These are phyloP conservation scores for Gari tellinella DNA, from an alignment of 2,888 invertebrate genomes.

Conservation along the genomic window DNA sequence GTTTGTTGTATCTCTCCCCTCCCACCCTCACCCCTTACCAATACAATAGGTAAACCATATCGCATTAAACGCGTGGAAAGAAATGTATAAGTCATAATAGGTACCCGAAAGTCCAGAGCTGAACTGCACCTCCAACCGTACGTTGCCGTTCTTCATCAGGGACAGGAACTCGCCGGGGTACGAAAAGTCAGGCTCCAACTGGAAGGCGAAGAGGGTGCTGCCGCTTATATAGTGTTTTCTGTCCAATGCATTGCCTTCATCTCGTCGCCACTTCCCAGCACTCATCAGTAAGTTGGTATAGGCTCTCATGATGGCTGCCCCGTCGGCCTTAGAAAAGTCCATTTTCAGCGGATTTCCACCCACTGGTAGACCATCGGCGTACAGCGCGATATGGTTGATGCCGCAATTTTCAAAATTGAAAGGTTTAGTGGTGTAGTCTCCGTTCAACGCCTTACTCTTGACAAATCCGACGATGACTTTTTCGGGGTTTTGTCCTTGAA, in stretches of 20 bases:
- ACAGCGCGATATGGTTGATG: conserved; percentile 23
- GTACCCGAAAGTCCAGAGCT: conserved; percentile 21
- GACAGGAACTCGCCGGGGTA: conserved; percentile 38
- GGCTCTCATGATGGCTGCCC: conserved; percentile 24
- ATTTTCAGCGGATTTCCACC: conserved; percentile 30
- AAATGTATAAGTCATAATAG: too few relatives aligned
- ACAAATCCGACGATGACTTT: conserved; percentile 29
- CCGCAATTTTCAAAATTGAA: conserved; percentile 30
- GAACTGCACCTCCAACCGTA: conserved; percentile 23
- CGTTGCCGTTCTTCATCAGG: conserved; percentile 26
- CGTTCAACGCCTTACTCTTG: conserved; percentile 15
- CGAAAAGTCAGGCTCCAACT: conserved; percentile 34
- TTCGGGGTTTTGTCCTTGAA: conserved; percentile 31
- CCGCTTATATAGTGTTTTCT: conserved; percentile 29
- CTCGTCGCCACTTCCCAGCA: conserved; percentile 27
- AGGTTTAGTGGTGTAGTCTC: conserved; percentile 32
- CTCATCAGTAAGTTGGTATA: conserved; percentile 31
- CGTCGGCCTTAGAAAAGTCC: conserved; percentile 14
- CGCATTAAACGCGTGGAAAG: too few relatives aligned
- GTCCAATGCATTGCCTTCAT: conserved; percentile 27
- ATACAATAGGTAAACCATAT: too few relatives aligned
- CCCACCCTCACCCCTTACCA: too few relatives aligned
- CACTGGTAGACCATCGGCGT: conserved; percentile 27
- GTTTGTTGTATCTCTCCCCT: too few relatives aligned
- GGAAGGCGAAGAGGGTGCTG: conserved; percentile 25